These are phyloP conservation scores for Synchiropus splendidus DNA, from an alignment of 2,113 vertebrate genomes.

Conservation along the genomic window DNA sequence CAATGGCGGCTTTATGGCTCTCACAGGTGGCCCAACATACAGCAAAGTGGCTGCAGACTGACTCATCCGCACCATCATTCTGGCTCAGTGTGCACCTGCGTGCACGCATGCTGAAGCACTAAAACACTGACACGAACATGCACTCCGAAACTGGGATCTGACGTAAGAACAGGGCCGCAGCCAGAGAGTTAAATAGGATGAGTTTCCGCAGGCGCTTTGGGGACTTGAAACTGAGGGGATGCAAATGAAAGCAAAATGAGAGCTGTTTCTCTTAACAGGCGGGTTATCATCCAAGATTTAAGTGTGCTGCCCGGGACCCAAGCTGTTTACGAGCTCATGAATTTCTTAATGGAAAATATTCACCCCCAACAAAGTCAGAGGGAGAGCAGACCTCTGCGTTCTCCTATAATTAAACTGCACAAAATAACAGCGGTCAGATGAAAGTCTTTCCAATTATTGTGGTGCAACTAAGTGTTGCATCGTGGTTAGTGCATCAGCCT, in stretches of 20 bases:
- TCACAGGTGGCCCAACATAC: conserved; percentile 52
- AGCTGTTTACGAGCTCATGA: conserved; percentile 63
- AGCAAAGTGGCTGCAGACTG: conserved; percentile 42
- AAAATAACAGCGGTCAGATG: too few species aligned
- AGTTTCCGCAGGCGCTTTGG: too few species aligned
- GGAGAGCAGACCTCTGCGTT: too few species aligned
- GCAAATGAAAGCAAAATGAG: conserved; percentile 38
- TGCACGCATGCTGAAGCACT: conserved; percentile 9
- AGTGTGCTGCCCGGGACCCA: conserved; percentile 44
- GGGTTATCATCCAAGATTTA: conserved; percentile 45
- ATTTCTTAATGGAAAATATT: conserved; percentile 67
- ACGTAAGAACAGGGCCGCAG: too few species aligned
- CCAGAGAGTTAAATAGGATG: too few species aligned
- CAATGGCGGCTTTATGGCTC: conserved; percentile 49
- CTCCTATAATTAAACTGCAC: too few species aligned
- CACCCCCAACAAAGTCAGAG: conserved; percentile 44
- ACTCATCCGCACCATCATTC: conserved; percentile 49
- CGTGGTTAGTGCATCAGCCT: too few species aligned
- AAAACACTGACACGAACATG: not conserved
- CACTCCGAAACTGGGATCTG: too few species aligned
- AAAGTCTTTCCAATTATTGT: too few species aligned
- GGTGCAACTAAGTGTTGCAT: too few species aligned
- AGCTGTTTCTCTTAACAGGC: conserved; percentile 38
- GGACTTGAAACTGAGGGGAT: conserved; percentile 12
- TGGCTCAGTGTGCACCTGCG: conserved; percentile 35